Percentiles rank a stretch among this genome's conserved stretches.
These are phyloP conservation scores for Cotesia chilonis DNA, from an alignment of 1,140 invertebrate genomes.

Conservation along the genomic window DNA sequence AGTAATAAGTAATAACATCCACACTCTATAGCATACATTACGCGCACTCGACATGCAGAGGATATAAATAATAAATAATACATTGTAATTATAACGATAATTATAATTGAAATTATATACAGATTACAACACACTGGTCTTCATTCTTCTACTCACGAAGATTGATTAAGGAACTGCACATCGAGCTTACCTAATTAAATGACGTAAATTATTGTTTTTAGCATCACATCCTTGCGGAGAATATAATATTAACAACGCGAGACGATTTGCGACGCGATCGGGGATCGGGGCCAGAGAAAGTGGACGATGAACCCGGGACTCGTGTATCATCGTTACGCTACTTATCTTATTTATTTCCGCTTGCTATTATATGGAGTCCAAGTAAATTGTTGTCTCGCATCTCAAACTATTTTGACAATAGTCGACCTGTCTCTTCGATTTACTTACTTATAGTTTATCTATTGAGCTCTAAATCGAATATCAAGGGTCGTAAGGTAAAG, in stretches of 20 bases:
- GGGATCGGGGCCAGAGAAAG: slow-evolving; percentile 54
- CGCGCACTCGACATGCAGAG: too few relatives aligned
- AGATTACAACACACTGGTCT: too few relatives aligned
- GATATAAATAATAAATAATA: too few relatives aligned
- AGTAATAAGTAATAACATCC: too few relatives aligned
- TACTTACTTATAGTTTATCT: neutral
- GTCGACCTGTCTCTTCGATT: slow-evolving; percentile 19
- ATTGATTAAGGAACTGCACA: too few relatives aligned
- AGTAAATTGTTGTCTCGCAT: slow-evolving; percentile 24
- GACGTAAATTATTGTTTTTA: slow-evolving; percentile 10
- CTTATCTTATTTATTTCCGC: slow-evolving; percentile 39
- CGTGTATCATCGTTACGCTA: slow-evolving; percentile 44
- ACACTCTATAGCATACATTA: too few relatives aligned
- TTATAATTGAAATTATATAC: neutral
- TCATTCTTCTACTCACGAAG: too few relatives aligned
- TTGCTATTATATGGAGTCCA: neutral
- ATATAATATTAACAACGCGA: neutral
- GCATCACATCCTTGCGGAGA: too few relatives aligned
- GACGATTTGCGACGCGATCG: slow-evolving; percentile 32
- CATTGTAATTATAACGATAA: too few relatives aligned
- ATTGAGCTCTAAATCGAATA: too few relatives aligned
- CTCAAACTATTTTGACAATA: slow-evolving; percentile 6
- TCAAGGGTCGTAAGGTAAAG: too few relatives aligned
- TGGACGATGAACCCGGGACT: slow-evolving; percentile 52
- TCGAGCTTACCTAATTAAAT: slow-evolving; percentile 3